Evolutionary conservation across 1,140 invertebrate genomes (phyloP).

Genomic region (Meloidogyne chitwoodi): DNA sequence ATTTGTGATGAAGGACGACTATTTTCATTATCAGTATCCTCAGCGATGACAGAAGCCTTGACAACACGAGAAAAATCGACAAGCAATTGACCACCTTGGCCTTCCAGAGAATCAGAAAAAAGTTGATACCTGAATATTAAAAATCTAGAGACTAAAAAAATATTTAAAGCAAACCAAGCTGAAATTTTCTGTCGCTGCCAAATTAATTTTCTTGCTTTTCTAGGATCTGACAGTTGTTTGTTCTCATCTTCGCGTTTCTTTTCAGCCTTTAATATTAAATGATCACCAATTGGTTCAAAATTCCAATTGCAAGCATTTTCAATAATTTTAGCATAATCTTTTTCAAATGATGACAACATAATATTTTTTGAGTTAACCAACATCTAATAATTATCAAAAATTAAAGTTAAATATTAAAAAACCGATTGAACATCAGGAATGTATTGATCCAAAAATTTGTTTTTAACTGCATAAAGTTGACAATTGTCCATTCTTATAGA

Average conservation of each 20-base stretch:
- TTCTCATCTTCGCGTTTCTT: slow-evolving; percentile 18
- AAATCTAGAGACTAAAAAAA: neutral
- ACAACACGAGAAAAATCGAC: slow-evolving; percentile 57
- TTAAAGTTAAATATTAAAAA: neutral
- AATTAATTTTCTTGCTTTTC: slow-evolving; percentile 30
- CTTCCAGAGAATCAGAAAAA: slow-evolving; percentile 58
- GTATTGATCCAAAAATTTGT: slow-evolving; percentile 40
- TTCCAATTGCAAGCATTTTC: slow-evolving; percentile 29
- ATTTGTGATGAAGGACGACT: neutral
- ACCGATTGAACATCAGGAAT: slow-evolving; percentile 28
- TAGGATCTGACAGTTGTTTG: slow-evolving; percentile 6
- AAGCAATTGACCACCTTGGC: slow-evolving; percentile 51
- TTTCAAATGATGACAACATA: neutral
- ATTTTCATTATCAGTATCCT: neutral
- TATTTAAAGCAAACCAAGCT: slow-evolving; percentile 38
- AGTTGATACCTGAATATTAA: slow-evolving; percentile 51
- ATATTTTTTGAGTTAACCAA: neutral
- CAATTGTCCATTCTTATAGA: slow-evolving; percentile 10
- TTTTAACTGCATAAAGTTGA: slow-evolving; percentile 26
- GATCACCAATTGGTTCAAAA: slow-evolving; percentile 30
- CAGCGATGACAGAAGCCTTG: slow-evolving; percentile 35
- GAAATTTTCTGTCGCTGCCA: slow-evolving; percentile 37
- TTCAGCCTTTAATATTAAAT: slow-evolving; percentile 20
- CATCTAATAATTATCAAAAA: neutral
- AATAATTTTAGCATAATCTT: slow-evolving; percentile 23